phyloP scores from a whole-genome alignment of 2,888 invertebrate genomes.

The Nezara viridula region DNA sequence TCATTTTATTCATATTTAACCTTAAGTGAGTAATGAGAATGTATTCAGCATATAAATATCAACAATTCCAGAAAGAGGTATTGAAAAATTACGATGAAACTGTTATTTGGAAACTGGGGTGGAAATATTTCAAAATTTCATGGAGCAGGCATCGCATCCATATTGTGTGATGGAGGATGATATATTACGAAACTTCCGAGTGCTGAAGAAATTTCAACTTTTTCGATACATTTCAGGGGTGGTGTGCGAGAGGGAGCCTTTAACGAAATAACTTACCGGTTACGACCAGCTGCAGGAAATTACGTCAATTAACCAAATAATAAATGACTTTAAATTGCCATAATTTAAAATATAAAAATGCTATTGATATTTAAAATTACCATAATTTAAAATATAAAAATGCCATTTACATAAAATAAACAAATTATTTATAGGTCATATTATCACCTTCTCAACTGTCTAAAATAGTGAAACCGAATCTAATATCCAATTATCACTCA shows the following conservation, averaged over 20 bases:
- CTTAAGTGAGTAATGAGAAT: neutral
- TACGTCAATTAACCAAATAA: neutral
- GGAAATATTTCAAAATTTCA: neutral
- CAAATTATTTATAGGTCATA: no score
- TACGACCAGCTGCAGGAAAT: neutral
- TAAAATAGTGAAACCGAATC: no score
- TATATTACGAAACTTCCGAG: constrained; percentile 14
- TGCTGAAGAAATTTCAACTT: neutral
- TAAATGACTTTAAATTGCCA: neutral
- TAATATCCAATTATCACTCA: no score
- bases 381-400: no score
- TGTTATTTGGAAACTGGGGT: neutral
- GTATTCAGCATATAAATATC: no score
- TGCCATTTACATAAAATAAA: no score
- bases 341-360: no score
- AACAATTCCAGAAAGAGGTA: neutral
- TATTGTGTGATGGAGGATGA: constrained; percentile 33
- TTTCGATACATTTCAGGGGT: constrained; percentile 28
- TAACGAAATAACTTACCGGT: neutral
- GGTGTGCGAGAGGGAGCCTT: neutral
- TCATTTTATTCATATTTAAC: neutral
- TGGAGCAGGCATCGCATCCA: neutral
- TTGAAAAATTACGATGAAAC: no score
- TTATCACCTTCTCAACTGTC: no score
- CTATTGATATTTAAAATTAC: no score